phyloP scores from a whole-genome alignment of 1,140 invertebrate species.

The Tetramorium parvispinum region DNA sequence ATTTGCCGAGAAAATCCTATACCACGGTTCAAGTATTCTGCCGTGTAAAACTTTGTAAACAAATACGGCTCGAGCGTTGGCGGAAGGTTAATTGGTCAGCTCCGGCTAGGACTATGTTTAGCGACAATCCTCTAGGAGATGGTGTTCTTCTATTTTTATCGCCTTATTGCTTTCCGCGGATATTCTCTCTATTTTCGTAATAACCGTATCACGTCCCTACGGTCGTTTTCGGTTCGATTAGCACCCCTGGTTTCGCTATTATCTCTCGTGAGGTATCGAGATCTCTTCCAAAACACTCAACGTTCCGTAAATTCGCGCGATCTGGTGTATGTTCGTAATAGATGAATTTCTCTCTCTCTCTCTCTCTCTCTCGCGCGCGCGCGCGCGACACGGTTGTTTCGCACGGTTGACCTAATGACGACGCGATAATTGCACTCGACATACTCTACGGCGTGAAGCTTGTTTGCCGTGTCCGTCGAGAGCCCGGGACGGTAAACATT shows the following conservation, averaged over 20 bases:
- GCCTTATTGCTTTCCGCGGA: neutral
- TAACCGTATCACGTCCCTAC: neutral
- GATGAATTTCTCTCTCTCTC: neutral
- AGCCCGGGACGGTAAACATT: conserved; percentile 30
- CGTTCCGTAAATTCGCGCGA: no score
- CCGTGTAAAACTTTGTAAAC: conserved; percentile 36
- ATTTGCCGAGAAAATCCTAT: conserved; percentile 7
- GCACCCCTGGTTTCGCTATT: neutral
- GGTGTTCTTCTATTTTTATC: conserved; percentile 39
- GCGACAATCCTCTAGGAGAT: conserved; percentile 10
- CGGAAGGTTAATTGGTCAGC: conserved; percentile 40
- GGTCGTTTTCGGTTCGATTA: neutral
- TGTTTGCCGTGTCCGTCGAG: conserved; percentile 23
- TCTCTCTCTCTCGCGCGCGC: neutral
- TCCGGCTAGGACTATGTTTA: conserved; percentile 43
- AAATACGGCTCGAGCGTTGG: conserved; percentile 27
- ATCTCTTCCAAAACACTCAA: neutral
- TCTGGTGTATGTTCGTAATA: neutral
- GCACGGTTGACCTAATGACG: conserved; percentile 36
- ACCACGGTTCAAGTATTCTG: conserved; percentile 30
- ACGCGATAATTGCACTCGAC: conserved; percentile 44
- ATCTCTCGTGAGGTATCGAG: neutral
- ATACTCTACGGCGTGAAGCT: neutral
- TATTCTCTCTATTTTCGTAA: conserved; percentile 1
- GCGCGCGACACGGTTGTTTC: neutral